These are phyloP conservation scores for Tyria jacobaeae DNA, from an alignment of 2,888 invertebrate genomes.

Conservation along the genomic window DNA sequence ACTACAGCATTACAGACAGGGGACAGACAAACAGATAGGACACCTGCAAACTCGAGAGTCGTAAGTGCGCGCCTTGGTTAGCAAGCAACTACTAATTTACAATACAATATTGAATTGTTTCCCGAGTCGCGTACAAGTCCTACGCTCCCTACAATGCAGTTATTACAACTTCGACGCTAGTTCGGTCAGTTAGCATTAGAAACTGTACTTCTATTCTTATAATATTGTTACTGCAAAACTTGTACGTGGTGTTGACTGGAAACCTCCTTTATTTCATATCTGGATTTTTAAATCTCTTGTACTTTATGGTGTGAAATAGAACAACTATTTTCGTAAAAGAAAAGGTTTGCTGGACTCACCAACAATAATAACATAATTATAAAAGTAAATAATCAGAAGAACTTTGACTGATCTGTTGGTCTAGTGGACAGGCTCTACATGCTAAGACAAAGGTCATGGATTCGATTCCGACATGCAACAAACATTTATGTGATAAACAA, in stretches of 20 bases:
- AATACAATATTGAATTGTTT: background rate
- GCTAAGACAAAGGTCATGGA: no score
- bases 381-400: no score
- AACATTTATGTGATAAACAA: no score
- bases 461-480: no score
- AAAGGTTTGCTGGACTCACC: no score
- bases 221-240: slow-evolving; percentile 1
- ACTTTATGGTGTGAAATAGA: background rate
- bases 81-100: background rate
- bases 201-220: slow-evolving; percentile 1
- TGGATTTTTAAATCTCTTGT: background rate
- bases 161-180: background rate
- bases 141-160: background rate
- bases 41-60: no score
- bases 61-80: no score
- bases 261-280: background rate
- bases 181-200: slow-evolving; percentile 1
- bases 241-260: background rate
- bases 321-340: background rate
- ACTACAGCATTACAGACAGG: no score
- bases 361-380: no score
- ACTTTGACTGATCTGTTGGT: no score
- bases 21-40: no score
- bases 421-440: no score
- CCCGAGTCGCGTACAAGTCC: background rate